These are phyloP conservation scores for Caradrina clavipalpis DNA, from an alignment of 2,888 invertebrate genomes.

Conservation along the genomic window DNA sequence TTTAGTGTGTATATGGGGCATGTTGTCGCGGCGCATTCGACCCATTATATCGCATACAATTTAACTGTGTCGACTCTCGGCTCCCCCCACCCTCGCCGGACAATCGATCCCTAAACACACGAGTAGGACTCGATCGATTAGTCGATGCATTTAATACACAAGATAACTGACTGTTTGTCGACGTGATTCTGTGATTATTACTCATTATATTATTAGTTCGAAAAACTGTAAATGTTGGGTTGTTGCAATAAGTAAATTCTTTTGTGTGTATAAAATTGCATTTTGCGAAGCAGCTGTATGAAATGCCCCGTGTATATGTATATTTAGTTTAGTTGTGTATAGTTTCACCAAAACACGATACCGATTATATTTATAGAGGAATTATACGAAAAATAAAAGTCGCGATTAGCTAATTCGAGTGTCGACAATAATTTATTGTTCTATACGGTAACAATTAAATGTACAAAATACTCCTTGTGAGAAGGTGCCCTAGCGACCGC, in stretches of 20 bases:
- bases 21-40: conserved; percentile 62
- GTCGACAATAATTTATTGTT: conserved; percentile 68
- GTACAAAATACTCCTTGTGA: conserved; percentile 66
- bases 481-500: conserved; percentile 28
- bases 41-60: conserved; percentile 47
- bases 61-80: conserved; percentile 26
- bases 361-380: conserved; percentile 60
- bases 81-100: conserved; percentile 9
- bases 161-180: conserved; percentile 54
- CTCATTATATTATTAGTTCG: conserved; percentile 74
- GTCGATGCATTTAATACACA: conserved; percentile 36
- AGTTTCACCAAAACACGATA: conserved; percentile 71
- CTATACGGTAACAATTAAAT: conserved; percentile 63
- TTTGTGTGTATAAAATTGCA: conserved; percentile 80
- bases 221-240: conserved; percentile 87
- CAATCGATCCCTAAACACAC: conserved; percentile 16
- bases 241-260: conserved; percentile 88
- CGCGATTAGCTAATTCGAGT: conserved; percentile 62
- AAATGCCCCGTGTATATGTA: conserved; percentile 80
- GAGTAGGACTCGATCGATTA: conserved; percentile 7
- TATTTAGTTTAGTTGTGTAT: conserved; percentile 75
- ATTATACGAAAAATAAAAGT: conserved; percentile 52
- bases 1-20: conserved; percentile 80
- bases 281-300: conserved; percentile 76
- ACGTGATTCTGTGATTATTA: conserved; percentile 79